phyloP scores from a whole-genome alignment of 2,797 vertebrate species.

The Peromyscus melanophrys region DNA sequence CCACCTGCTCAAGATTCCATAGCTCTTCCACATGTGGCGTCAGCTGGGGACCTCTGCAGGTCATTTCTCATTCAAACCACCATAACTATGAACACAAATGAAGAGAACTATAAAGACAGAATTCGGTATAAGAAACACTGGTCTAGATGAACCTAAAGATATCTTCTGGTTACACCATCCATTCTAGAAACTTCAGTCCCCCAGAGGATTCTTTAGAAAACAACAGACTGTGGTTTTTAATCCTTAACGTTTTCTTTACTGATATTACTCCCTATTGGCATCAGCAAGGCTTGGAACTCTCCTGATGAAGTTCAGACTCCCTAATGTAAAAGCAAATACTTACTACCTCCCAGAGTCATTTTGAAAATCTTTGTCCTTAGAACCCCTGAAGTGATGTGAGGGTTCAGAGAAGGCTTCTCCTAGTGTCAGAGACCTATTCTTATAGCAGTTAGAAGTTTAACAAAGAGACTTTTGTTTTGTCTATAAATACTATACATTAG shows the following conservation, averaged over 20 bases:
- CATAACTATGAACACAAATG: background rate
- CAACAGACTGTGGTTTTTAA: background rate
- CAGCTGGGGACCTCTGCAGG: background rate
- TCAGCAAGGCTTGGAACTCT: background rate
- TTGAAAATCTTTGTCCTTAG: background rate
- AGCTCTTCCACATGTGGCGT: background rate
- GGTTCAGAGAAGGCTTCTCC: background rate
- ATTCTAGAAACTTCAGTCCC: background rate
- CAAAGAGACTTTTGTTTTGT: background rate
- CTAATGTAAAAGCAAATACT: background rate
- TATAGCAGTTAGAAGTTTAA: background rate
- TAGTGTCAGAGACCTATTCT: background rate
- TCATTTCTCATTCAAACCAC: background rate
- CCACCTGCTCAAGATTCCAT: background rate
- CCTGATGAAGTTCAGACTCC: background rate
- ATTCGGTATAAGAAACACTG: background rate
- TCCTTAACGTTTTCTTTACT: background rate
- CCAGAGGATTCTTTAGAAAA: background rate
- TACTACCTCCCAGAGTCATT: background rate
- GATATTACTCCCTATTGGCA: background rate
- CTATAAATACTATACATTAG: background rate
- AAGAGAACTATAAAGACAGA: conserved; percentile 8
- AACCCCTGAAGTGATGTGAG: background rate
- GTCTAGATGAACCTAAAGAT: background rate
- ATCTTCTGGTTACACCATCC: background rate